phyloP scores from a whole-genome alignment of 2,113 vertebrate genomes.

The Sarotherodon lohbergeri region DNA sequence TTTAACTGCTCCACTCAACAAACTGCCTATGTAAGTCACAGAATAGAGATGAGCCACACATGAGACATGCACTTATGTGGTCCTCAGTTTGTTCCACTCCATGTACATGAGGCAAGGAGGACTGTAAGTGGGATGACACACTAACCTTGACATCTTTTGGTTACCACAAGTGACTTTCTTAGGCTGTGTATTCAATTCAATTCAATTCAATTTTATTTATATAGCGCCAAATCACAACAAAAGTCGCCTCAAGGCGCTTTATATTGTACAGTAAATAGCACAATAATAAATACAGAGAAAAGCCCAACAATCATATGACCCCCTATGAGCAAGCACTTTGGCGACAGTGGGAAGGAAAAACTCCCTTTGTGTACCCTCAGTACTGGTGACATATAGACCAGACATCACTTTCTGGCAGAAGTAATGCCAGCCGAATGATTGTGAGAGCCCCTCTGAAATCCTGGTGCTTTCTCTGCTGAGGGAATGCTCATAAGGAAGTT shows the following conservation, averaged over 20 bases:
- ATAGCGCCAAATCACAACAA: no score
- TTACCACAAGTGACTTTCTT: neutral
- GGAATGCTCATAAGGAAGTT: neutral
- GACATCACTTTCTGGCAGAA: neutral
- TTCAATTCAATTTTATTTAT: no score
- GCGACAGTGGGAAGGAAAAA: no score
- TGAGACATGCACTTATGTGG: neutral
- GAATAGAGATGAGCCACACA: neutral
- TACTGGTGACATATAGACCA: neutral
- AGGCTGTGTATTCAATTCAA: neutral
- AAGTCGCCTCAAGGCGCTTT: no score
- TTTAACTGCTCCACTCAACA: neutral
- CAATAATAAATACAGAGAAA: no score
- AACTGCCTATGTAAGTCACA: neutral
- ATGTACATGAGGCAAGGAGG: neutral
- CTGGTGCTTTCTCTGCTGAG: neutral
- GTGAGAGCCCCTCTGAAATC: neutral
- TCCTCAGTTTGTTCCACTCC: neutral
- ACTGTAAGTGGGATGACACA: neutral
- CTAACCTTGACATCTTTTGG: neutral
- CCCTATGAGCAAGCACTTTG: no score
- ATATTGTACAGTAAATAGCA: no score
- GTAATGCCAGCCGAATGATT: neutral
- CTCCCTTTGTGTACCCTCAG: neutral
- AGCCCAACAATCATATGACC: no score